These are phyloP conservation scores for Scaptomyza montana DNA, from an alignment of 1,140 invertebrate species.

Conservation along the genomic window DNA sequence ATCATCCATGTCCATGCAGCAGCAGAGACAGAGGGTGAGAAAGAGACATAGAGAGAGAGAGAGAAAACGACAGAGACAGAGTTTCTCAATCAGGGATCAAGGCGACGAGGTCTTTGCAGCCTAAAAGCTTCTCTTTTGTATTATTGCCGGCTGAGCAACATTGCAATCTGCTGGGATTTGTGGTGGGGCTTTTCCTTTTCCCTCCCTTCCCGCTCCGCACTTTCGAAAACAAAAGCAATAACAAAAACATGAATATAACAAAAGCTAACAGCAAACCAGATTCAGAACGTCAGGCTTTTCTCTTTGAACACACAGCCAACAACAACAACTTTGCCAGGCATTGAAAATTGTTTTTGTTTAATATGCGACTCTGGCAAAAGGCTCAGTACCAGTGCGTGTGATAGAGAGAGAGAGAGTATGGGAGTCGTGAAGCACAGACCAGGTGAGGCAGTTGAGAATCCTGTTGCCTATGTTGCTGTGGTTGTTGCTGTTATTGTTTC, in stretches of 20 bases:
- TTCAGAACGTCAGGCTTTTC: background rate
- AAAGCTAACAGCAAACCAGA: conserved; percentile 20
- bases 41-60: too few relatives aligned
- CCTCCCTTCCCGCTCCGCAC: conserved; percentile 30
- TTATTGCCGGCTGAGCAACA: conserved; percentile 52
- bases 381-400: background rate
- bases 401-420: conserved; percentile 6
- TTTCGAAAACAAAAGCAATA: conserved; percentile 61
- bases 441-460: conserved; percentile 65
- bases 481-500: conserved; percentile 64
- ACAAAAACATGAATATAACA: conserved; percentile 71
- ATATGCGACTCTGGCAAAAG: conserved; percentile 17
- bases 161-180: conserved; percentile 57
- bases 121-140: conserved; percentile 68
- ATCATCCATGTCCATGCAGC: conserved; percentile 47
- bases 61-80: conserved; percentile 2
- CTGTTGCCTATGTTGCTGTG: background rate
- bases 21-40: background rate
- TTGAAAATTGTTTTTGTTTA: conserved; percentile 51
- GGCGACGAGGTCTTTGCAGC: conserved; percentile 17
- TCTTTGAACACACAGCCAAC: background rate
- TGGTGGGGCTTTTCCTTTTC: conserved; percentile 1
- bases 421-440: conserved; percentile 6
- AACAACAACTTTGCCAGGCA: conserved; percentile 17
- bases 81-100: conserved; percentile 37